Base-by-base conservation (phyloP, 2,113 vertebrate genomes). In the Marmota flaviventris region DNA sequence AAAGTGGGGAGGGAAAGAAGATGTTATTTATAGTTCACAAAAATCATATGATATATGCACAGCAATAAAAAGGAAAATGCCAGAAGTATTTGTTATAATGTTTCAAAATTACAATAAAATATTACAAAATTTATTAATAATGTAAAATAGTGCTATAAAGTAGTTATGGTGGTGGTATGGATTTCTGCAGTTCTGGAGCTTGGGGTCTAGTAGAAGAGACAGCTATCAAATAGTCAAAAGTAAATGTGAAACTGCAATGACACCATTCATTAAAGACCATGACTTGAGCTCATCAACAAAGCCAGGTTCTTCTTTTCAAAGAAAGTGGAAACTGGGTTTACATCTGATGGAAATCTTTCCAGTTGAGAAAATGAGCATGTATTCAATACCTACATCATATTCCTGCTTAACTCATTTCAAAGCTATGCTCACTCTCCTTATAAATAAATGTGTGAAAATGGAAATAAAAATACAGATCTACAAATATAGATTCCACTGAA, bases 51-150 rank as follows among this genome's bases (percentile, higher is more conserved):
- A 82, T n/a, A 48, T 29, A 58, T 58, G 56, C 18, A 37, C n/a
- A 51, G 5, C 13, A 77, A 56, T 34, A 82, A 18, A 56, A 61
- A 76, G 29, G 4, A 76, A 94, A 96, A 89, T 72, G 4, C 2
- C 51, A 67, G 34, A 79, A 51, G 3, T 63, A 1, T 13, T 10
- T 81, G 11, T 67, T 82, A 90, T 76, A 81, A 4, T 17, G 2
- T 67, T 89, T 72, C 7, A 75, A 85, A 93, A 85, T 85, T 70
- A 67, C 39, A 87, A 72, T 61, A 84, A 73, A 91, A 20, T n/a
- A 58, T 91, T 76, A 91, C 4, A 29, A 77, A 90, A 85, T n/a
- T 51, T 77, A 53, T 75, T 65, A 79, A 51, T 39, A 89, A 45
- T 78, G 73, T 39, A 77, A 77, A 96, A 25, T 37, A 91, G 27